phyloP scores from a whole-genome alignment of 2,888 invertebrate genomes.

The Sarcophaga variegata region DNA sequence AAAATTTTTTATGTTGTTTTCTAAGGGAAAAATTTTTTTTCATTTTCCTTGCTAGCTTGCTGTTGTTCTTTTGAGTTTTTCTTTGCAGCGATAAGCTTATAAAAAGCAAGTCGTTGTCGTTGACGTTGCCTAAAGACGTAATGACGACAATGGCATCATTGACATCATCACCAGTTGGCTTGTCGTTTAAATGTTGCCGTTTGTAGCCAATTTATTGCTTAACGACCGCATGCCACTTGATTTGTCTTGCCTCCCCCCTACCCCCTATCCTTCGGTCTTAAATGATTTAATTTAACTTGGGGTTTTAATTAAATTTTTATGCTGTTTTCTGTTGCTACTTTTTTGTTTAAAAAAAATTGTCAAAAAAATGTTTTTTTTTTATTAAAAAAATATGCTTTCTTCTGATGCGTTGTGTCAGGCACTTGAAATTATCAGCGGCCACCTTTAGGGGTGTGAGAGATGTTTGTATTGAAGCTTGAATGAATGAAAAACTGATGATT shows the following conservation, averaged over 20 bases:
- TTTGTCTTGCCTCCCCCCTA: conserved; percentile 35
- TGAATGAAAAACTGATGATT: conserved; percentile 32
- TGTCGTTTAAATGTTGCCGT: conserved; percentile 67
- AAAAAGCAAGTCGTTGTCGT: not conserved
- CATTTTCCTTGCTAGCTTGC: not conserved
- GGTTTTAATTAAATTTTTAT: conserved; percentile 65
- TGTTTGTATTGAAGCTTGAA: conserved; percentile 45
- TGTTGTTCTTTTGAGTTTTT: conserved; percentile 25
- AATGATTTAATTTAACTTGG: conserved; percentile 56
- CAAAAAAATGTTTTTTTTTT: conserved; percentile 34
- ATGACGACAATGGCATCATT: conserved; percentile 71
- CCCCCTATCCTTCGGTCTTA: not conserved
- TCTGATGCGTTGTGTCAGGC: not conserved
- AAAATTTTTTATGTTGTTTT: not conserved
- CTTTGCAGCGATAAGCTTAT: conserved; percentile 60
- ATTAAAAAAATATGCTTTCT: conserved; percentile 53
- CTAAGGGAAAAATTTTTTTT: not conserved
- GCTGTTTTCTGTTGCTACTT: not conserved
- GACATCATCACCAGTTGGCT: conserved; percentile 67
- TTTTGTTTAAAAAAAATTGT: conserved; percentile 22
- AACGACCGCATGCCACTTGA: conserved; percentile 75
- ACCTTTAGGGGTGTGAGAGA: conserved; percentile 6
- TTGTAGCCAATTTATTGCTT: conserved; percentile 79
- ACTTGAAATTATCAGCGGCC: not conserved
- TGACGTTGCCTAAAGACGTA: not conserved